These are phyloP conservation scores for Phylloscopus collybita DNA, from an alignment of 2,797 vertebrate species.

Conservation along the genomic window DNA sequence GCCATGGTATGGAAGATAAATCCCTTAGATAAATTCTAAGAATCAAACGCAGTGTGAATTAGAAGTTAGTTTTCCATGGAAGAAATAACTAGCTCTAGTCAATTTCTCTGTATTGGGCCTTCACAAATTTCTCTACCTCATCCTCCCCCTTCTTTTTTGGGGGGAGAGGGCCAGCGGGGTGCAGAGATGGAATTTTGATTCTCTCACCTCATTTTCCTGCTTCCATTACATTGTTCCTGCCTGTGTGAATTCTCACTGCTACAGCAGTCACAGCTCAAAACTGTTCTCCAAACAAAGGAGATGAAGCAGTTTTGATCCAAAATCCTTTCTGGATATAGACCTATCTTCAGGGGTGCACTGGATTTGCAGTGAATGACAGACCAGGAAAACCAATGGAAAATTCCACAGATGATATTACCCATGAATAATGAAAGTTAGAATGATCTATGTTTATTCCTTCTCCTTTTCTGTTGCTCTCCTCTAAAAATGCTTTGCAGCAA, in stretches of 20 bases:
- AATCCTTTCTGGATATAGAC: background rate
- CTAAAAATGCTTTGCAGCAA: background rate
- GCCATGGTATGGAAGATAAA: background rate
- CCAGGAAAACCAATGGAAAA: background rate
- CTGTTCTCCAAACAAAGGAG: background rate
- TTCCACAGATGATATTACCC: background rate
- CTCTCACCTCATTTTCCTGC: background rate
- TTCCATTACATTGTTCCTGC: background rate
- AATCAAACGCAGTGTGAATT: background rate
- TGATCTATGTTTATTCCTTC: background rate
- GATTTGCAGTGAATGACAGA: background rate
- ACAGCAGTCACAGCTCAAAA: background rate
- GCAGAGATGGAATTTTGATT: background rate
- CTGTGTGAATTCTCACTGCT: background rate
- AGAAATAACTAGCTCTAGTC: background rate
- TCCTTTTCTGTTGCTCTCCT: background rate
- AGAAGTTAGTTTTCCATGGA: background rate
- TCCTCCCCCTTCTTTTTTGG: background rate
- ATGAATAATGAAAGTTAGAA: background rate
- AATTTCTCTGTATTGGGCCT: background rate
- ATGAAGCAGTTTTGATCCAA: background rate
- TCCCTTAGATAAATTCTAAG: background rate
- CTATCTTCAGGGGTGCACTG: background rate
- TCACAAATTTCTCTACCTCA: background rate
- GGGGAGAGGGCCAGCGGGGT: rapidly evolving